Percentiles rank a stretch among this genome's conserved stretches.
phyloP scores from a whole-genome alignment of 2,888 invertebrate genomes.

The Timema podura region DNA sequence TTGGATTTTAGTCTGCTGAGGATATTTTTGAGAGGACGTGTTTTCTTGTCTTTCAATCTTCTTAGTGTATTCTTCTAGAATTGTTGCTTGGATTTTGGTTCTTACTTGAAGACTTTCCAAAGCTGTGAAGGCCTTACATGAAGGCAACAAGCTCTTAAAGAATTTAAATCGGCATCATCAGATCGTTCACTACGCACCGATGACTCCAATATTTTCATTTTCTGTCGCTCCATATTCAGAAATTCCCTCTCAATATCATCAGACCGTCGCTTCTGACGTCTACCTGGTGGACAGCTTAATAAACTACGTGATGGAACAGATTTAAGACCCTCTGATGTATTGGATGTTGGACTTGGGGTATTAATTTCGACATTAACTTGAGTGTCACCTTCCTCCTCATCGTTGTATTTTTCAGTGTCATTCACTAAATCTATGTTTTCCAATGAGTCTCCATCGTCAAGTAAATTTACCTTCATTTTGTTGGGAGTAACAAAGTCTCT shows the following conservation, averaged over 20 bases:
- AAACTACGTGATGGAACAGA: no score
- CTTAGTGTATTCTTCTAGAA: no score
- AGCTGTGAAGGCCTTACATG: background rate
- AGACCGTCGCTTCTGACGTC: no score
- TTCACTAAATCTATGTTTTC: background rate
- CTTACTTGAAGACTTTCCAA: background rate
- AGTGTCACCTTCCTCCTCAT: background rate
- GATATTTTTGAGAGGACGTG: no score
- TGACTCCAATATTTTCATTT: background rate
- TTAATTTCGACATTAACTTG: background rate
- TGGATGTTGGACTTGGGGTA: background rate
- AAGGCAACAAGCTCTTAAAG: background rate
- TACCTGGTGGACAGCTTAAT: no score
- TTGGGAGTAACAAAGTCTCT: background rate
- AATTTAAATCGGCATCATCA: background rate
- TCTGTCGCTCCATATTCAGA: background rate
- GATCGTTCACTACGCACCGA: background rate
- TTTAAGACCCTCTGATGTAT: no score
- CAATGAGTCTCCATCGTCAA: background rate
- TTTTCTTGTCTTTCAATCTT: no score
- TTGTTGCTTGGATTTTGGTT: background rate
- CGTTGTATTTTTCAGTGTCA: background rate
- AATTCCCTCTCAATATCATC: background rate
- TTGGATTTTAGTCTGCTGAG: no score
- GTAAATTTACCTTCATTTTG: background rate